A percentile compares a stretch with the other conserved stretches of the same genome.
phyloP scores from a whole-genome alignment of 2,888 invertebrate species.

The Dryobotodes eremita region DNA sequence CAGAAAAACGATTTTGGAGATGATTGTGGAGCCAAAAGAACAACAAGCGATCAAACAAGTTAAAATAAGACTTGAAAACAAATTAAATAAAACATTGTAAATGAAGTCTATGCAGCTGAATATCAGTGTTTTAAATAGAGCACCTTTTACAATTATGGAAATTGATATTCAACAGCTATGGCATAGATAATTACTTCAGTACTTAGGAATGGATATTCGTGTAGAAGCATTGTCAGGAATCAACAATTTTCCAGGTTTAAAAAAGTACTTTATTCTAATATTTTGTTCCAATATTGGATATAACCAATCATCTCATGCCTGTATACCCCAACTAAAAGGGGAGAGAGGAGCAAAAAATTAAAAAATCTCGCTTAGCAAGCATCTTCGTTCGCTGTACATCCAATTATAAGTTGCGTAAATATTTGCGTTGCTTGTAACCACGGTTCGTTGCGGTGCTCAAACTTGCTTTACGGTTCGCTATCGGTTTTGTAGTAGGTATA shows the following conservation, averaged over 20 bases:
- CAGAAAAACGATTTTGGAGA: too few relatives aligned
- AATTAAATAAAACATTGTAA: too few relatives aligned
- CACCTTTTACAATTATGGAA: too few relatives aligned
- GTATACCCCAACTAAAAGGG: slow-evolving; percentile 48
- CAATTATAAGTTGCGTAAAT: slow-evolving; percentile 85
- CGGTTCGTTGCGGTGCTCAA: slow-evolving; percentile 65
- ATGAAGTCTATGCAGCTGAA: too few relatives aligned
- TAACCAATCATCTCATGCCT: slow-evolving; percentile 51
- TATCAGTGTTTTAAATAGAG: too few relatives aligned
- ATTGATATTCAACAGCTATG: too few relatives aligned
- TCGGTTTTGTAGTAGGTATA: not conserved
- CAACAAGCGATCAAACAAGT: too few relatives aligned
- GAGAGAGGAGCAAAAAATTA: slow-evolving; percentile 58
- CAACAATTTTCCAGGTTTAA: not conserved
- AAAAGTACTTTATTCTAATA: not conserved
- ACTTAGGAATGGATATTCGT: not conserved
- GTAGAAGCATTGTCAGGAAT: too few relatives aligned
- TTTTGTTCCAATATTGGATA: slow-evolving; percentile 52
- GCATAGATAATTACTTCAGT: too few relatives aligned
- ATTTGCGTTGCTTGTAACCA: slow-evolving; percentile 73
- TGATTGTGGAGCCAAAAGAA: too few relatives aligned
- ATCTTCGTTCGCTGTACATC: slow-evolving; percentile 74
- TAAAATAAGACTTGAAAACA: too few relatives aligned
- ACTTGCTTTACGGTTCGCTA: slow-evolving; percentile 36
- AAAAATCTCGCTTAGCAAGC: slow-evolving; percentile 72